phyloP scores from a whole-genome alignment of 1,140 invertebrate species.

The Cyrtorhinus lividipennis region DNA sequence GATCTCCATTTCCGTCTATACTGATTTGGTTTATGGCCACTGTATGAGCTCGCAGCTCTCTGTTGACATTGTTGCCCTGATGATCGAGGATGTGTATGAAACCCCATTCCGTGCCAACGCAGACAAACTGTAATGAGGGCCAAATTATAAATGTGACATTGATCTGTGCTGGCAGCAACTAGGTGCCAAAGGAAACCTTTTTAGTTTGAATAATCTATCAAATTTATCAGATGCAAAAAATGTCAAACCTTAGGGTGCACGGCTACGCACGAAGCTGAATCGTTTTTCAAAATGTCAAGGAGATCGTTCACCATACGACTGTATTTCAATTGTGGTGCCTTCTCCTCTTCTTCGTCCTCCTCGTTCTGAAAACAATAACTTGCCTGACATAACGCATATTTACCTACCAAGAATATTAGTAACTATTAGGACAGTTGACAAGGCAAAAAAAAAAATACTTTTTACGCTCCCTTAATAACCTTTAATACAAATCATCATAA shows the following conservation, averaged over 20 bases:
- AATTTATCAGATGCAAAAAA: too few species aligned
- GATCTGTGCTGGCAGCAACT: too few species aligned
- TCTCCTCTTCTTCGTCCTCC: slow-evolving; percentile 38
- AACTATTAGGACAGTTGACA: too few species aligned
- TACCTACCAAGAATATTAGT: too few species aligned
- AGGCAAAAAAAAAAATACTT: too few species aligned
- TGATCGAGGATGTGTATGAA: slow-evolving; percentile 81
- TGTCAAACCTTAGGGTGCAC: slow-evolving; percentile 89
- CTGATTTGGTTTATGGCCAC: slow-evolving; percentile 88
- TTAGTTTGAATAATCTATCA: too few species aligned
- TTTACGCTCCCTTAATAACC: too few species aligned
- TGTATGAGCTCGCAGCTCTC: slow-evolving; percentile 60
- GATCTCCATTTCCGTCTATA: slow-evolving; percentile 81
- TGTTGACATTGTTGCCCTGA: slow-evolving; percentile 61
- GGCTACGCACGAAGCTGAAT: slow-evolving; percentile 79
- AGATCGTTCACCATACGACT: slow-evolving; percentile 77
- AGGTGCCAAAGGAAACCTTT: too few species aligned
- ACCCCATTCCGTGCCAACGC: slow-evolving; percentile 82
- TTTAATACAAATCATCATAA: too few species aligned
- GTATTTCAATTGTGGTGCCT: slow-evolving; percentile 88
- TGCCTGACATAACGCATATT: too few species aligned
- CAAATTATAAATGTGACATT: too few species aligned
- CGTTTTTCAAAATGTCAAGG: slow-evolving; percentile 66
- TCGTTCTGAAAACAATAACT: not conserved
- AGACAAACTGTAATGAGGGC: slow-evolving; percentile 76